Conservation (phyloP, 2,797 vertebrate species). For the Lacerta viridis region DNA sequence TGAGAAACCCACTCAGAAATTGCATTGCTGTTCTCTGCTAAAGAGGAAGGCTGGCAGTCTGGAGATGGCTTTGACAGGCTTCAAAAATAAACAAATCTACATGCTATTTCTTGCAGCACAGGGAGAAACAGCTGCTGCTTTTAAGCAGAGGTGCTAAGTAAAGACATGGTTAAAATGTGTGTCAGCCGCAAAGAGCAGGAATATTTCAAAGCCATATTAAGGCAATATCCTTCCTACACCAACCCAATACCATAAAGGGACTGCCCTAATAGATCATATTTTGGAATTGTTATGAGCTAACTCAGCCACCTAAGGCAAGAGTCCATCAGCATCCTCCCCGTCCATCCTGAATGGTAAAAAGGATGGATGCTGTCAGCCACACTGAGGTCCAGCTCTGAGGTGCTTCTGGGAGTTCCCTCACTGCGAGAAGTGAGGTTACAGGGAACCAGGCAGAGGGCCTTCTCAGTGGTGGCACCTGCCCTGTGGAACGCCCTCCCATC, state of each 20-base stretch:
- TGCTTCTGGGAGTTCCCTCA: neutral
- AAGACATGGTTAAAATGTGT: neutral
- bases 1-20: conserved; percentile 44
- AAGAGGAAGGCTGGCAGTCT: neutral
- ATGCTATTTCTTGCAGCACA: neutral
- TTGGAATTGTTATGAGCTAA: no score
- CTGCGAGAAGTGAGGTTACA: no score
- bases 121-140: neutral
- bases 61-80: neutral
- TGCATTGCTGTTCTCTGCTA: neutral
- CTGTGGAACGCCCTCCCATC: no score
- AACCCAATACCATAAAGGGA: no score
- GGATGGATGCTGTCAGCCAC: neutral
- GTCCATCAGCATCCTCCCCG: neutral
- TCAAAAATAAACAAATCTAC: neutral
- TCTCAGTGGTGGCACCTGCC: no score
- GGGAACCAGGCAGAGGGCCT: no score
- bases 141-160: neutral
- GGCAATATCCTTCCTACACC: no score
- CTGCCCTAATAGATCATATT: no score
- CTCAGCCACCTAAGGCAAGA: neutral
- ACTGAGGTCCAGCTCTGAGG: no score
- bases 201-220: neutral
- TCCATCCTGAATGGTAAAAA: neutral
- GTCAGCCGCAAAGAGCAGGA: neutral